Base-by-base conservation (phyloP, 2,888 invertebrate genomes). In the Hipparchia semele region DNA sequence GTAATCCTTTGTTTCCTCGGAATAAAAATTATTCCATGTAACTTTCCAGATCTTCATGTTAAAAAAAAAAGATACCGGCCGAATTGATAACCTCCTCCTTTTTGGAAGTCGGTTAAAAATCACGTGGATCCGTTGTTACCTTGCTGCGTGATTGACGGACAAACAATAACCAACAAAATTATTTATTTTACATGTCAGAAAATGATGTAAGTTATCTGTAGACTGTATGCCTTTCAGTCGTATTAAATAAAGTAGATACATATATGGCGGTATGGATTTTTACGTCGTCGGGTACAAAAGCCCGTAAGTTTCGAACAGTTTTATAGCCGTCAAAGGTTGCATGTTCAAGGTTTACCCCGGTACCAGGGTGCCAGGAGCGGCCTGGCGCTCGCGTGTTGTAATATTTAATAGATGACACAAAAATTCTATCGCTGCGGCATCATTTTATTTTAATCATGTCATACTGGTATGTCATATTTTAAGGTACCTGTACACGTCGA, bases 341-440 rank as follows among this genome's bases (percentile, higher is more conserved):
- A 91, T 91, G 92, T 87, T 84, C 78, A 83, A 83, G 82, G 84
- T 84, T 80, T 81, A 80, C 84, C 80, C 80, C 79, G 87, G 3
- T 89, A 79, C 84, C 85, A 84, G 86, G 88, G 90, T 86, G 84
- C 90, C 90, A 87, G 88, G 89, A 86, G 84, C 86, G 78, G 85
- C 76, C 83, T 83, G 86, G 86, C 81, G 83, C 81, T 91, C 82
- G 90, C 92, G 91, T 92, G 91, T 79, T 76, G 76, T 71, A 67
- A 76, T 74, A 74, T 77, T 78, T 76, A 69, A 75, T 75, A 72
- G 73, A 73, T 74, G 75, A 73, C 75, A 73, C 74, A 78, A 76
- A 78, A 73, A 71, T 69, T 67, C 49, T 56, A 70, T 58, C 66
- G 74, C 68, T 76, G 74, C 72, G 71, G 66, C 62, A 67, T 69